phyloP scores from a whole-genome alignment of 2,113 vertebrate species.

The Grantiella picta region DNA sequence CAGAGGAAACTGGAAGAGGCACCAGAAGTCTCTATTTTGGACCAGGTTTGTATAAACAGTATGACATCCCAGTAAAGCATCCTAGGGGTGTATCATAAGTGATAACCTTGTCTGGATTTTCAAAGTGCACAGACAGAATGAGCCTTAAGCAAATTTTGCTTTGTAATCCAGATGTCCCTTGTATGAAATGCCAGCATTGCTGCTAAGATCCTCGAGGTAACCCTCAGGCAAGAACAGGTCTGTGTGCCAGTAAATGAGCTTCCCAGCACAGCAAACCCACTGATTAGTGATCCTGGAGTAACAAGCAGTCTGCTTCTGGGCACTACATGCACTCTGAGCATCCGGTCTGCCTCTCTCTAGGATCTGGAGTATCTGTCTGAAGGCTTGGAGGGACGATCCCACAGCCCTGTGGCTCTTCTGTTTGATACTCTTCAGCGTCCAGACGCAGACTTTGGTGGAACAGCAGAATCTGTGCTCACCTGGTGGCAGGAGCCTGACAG shows the following conservation, averaged over 20 bases:
- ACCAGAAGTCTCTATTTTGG: conserved; percentile 64
- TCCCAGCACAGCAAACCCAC: neutral
- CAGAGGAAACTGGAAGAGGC: conserved; percentile 76
- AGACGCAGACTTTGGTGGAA: conserved; percentile 76
- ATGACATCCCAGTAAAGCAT: neutral
- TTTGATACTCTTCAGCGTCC: conserved; percentile 80
- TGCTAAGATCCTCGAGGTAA: neutral
- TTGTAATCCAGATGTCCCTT: neutral
- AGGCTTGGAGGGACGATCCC: conserved; percentile 78
- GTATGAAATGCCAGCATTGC: neutral
- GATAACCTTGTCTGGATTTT: neutral
- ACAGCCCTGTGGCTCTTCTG: conserved; percentile 77
- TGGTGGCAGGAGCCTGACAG: conserved; percentile 67
- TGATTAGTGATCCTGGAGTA: neutral
- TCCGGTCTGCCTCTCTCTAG: conserved; percentile 13
- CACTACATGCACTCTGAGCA: neutral
- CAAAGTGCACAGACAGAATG: neutral
- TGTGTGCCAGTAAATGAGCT: neutral
- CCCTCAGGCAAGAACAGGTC: neutral
- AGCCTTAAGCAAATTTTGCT: neutral
- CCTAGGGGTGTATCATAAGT: neutral
- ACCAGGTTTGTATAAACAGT: conserved; percentile 67
- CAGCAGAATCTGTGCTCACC: conserved; percentile 71
- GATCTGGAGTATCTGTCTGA: conserved; percentile 81
- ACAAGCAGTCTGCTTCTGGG: neutral